Evolutionary conservation across 2,888 invertebrate genomes (phyloP), one percentile per base, ranked within the genome.

Genomic region (Achlya flavicornis): DNA sequence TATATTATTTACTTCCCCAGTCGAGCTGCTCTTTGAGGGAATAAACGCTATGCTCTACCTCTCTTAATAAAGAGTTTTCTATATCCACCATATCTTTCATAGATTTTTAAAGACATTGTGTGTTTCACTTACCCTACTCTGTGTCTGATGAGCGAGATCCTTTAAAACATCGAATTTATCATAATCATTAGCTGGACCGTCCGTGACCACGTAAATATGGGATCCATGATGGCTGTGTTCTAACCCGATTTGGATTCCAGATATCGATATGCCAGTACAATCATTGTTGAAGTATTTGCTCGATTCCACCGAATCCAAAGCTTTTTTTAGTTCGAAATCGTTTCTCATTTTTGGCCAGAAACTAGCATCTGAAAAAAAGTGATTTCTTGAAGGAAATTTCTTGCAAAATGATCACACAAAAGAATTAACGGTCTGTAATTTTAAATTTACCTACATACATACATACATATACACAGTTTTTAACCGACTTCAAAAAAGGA

Each of bases 191-290:
- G 48, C 16, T 3, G 16, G 4, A 48, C 48, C 7, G 16, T 48
- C 48, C 14, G 48, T 48, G 48, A 48, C 14, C 6, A 48, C 48
- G 8, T 48, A 48, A 16, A 48, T 48, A 48, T 48, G 48, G 3
- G 48, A 48, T n/a, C 16, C 16, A 8, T 5, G 48, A 1, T 48
- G 16, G 16, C 48, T 48, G 0, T 10, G 62, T 41, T 57, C n/a
- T 12, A 74, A 63, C 14, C 67, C 71, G 8, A n/a, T 26, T 61
- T 71, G 57, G 14, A 74, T 68, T 12, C 73, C 75, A 3, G 64
- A 35, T 41, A 76, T 35, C 3, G 72, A 61, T 61, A 64, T 66
- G 63, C 74, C 74, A 4, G 63, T 63, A 62, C 74, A 74, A 3
- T 73, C 72, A 19, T 0, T 0, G 16, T 71, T 73, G 0, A 4